Percentiles rank a stretch among this genome's conserved stretches.
Conservation (phyloP, 2,888 invertebrate genomes). For the Hyposoter didymator region DNA sequence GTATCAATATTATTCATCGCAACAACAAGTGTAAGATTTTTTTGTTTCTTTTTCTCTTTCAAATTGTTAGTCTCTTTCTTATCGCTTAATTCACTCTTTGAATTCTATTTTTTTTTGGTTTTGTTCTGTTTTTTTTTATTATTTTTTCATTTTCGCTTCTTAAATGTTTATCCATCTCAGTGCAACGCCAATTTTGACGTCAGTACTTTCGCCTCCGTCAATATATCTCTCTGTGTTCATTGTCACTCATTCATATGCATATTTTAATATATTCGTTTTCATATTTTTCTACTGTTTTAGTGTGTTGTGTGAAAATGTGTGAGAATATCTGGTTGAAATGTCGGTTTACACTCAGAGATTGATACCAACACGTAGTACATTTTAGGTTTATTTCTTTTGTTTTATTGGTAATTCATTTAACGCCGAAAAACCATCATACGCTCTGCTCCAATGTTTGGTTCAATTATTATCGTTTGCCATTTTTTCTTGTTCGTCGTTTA, state of each 20-base stretch:
- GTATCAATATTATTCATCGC: slow-evolving; percentile 79
- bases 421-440: slow-evolving; percentile 16
- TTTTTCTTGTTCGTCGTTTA: slow-evolving; percentile 35
- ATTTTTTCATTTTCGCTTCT: slow-evolving; percentile 37
- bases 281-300: slow-evolving; percentile 45
- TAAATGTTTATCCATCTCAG: slow-evolving; percentile 41
- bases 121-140: slow-evolving; percentile 49
- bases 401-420: slow-evolving; percentile 33
- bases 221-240: slow-evolving; percentile 77
- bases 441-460: slow-evolving; percentile 26
- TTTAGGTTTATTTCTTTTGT: slow-evolving; percentile 47
- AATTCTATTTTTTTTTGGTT: slow-evolving; percentile 72
- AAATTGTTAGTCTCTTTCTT: slow-evolving; percentile 71
- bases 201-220: slow-evolving; percentile 74
- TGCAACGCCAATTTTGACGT: slow-evolving; percentile 64
- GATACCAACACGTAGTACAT: slow-evolving; percentile 79
- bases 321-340: slow-evolving; percentile 46
- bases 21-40: slow-evolving; percentile 81
- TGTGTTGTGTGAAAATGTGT: slow-evolving; percentile 39
- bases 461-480: slow-evolving; percentile 4
- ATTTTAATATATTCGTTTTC: slow-evolving; percentile 23
- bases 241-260: slow-evolving; percentile 49
- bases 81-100: slow-evolving; percentile 63
- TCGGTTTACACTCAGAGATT: slow-evolving; percentile 78
- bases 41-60: slow-evolving; percentile 71